Evolutionary conservation across 1,140 invertebrate species (phyloP), one percentile per base, ranked within the genome.

Genomic region (Habropoda laboriosa): DNA sequence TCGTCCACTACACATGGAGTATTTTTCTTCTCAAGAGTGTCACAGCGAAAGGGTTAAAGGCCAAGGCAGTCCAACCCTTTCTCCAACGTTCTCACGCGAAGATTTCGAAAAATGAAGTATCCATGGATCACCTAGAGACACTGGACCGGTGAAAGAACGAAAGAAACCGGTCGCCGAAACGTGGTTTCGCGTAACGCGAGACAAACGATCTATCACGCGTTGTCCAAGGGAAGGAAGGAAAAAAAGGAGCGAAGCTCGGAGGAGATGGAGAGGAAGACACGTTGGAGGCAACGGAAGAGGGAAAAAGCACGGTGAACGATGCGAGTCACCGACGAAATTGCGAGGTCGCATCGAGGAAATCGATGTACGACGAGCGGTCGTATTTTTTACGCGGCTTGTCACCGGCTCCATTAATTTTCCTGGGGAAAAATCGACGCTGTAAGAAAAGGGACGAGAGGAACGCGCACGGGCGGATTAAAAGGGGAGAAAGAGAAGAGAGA

Each of bases 361-460:
- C 78, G 79, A 82, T 66, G 70, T 66, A 63, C 60, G 24, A 55
- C 64, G 49, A 32, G n/a, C 18, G 24, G 42, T 40, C 21, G 64
- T 79, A 71, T 82, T 86, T 79, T 85, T 86, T 68, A 75, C 78
- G 74, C 66, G 67, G 13, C 58, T 63, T 74, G 78, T 78, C 81
- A 78, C 78, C 79, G 81, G 84, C 58, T 88, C 86, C 89, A 89
- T 91, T 90, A 91, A 91, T 91, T 91, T 91, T 87, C 86, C 79
- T 79, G 78, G 82, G 81, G 83, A 89, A 87, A 73, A 88, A 88
- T 88, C 82, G 86, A 86, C 70, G 80, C 80, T 40, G 63, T 53
- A 75, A 63, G 70, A 66, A 73, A 47, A 53, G 61, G 45, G 57
- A 66, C 38, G 35, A 55, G n/a, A 24, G 35, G 27, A 42, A 40